Conservation (phyloP, 1,140 invertebrate species). For the Drosophila bocki region DNA sequence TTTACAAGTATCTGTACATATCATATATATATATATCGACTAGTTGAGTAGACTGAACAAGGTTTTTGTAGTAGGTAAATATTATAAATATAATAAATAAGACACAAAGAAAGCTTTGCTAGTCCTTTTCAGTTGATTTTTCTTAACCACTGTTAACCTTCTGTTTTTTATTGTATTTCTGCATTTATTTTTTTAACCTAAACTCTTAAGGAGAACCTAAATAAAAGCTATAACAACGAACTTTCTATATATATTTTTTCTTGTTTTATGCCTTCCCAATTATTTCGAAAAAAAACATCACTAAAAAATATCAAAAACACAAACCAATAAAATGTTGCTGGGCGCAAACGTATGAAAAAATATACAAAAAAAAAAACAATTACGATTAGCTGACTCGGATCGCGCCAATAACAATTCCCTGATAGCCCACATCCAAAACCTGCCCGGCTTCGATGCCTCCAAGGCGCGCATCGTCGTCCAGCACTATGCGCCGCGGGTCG, state of each 20-base stretch:
- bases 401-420: conserved; percentile 87
- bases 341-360: conserved; percentile 31
- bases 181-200: conserved; percentile 41
- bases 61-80: conserved; percentile 44
- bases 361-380: conserved; percentile 28
- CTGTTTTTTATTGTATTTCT: conserved; percentile 23
- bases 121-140: conserved; percentile 45
- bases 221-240: conserved; percentile 69
- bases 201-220: conserved; percentile 41
- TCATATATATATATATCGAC: conserved; percentile 28
- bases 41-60: conserved; percentile 40
- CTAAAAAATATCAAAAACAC: conserved; percentile 30
- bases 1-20: conserved; percentile 47
- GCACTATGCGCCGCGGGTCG: conserved; percentile 87
- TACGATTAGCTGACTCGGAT: conserved; percentile 84
- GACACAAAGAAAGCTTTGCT: conserved; percentile 41
- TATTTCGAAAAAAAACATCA: conserved; percentile 59
- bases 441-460: conserved; percentile 88
- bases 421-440: conserved; percentile 88
- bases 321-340: conserved; percentile 41
- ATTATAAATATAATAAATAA: conserved; percentile 17
- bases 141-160: conserved; percentile 24
- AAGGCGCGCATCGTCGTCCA: conserved; percentile 88
- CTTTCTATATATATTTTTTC: conserved; percentile 76
- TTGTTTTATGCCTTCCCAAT: conserved; percentile 78